Base-by-base conservation (phyloP, 2,113 vertebrate genomes). In the Brevimyrus niger region DNA sequence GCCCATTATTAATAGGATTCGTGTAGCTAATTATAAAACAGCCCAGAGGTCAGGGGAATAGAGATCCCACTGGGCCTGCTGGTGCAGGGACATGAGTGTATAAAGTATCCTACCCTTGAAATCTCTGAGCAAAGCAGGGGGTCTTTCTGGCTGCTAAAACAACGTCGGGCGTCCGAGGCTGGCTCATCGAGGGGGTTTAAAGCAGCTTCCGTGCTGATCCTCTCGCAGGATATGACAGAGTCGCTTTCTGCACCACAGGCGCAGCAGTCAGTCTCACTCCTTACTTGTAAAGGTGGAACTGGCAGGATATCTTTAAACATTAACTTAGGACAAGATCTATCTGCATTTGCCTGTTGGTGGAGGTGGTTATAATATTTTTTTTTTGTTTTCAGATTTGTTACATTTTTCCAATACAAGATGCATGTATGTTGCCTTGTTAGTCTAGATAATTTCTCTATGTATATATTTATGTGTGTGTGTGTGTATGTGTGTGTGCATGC, bases 1-100 rank as follows among this genome's bases (percentile, higher is more conserved):
- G 89, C 89, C 89, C 88, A 51, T 92, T 58, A 91, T 92, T 92
- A 89, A 88, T 89, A 51, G 69, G 50, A 92, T 89, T 88, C 86
- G 88, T 91, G 90, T 90, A 90, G 55, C 91, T 93, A 91, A 92
- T 94, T 94, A 93, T 90, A 65, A 92, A 90, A 55, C 38, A 5
- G 88, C 69, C 88, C 83, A 38, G 42, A 90, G 92, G 92, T 94
- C 4, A 38, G 87, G 89, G 73, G 89, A 91, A 91, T 86, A n/a
- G 89, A 89, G 89, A 88, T 80, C 76, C 23, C 84, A 48, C 76
- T 80, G 86, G 87, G 89, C 91, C 65, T 83, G 50, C 88, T 91
- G 90, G 91, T 92, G 85, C 2, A 38, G 48, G 90, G 91, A 46
- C 86, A 80, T 42, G 17, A 35, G 87, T 90, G 88, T 93, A 86